Percentiles rank a stretch among this genome's conserved stretches.
Conservation (phyloP, 2,113 vertebrate genomes). For the Catharus bicknelli region DNA sequence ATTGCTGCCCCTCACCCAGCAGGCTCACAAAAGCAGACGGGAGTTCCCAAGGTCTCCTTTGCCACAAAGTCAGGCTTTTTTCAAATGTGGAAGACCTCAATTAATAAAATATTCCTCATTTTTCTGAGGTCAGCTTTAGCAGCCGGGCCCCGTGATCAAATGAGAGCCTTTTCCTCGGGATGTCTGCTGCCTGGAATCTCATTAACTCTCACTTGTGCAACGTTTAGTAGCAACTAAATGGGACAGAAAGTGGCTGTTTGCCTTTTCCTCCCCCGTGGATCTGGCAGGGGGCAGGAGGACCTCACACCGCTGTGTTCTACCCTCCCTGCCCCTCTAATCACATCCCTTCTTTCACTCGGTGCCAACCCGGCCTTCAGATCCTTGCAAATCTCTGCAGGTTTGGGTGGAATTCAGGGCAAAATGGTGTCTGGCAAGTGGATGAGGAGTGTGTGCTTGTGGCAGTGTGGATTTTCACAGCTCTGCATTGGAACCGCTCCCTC, state of each 20-base stretch:
- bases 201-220: not conserved
- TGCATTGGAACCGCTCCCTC: accelerated
- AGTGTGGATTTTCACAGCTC: not conserved
- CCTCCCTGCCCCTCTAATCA: not conserved
- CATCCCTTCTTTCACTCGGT: not conserved
- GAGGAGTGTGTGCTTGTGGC: not conserved
- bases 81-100: slow-evolving; percentile 25
- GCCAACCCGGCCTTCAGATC: not conserved
- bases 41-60: slow-evolving; percentile 33
- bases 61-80: not conserved
- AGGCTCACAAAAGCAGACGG: not conserved
- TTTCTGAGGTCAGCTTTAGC: slow-evolving; percentile 34
- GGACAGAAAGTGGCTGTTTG: not conserved
- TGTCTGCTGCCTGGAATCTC: not conserved
- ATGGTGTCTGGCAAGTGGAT: not conserved
- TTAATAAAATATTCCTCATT: slow-evolving; percentile 48
- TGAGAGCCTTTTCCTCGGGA: not conserved
- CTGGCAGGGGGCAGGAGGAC: not conserved
- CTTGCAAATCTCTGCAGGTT: not conserved
- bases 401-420: not conserved
- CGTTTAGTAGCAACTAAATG: not conserved
- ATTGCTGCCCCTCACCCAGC: slow-evolving; percentile 32
- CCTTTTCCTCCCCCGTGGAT: not conserved
- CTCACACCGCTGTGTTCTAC: not conserved
- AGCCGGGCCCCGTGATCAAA: not conserved